Conservation (phyloP, 2,113 vertebrate species). For the Gila orcuttii region DNA sequence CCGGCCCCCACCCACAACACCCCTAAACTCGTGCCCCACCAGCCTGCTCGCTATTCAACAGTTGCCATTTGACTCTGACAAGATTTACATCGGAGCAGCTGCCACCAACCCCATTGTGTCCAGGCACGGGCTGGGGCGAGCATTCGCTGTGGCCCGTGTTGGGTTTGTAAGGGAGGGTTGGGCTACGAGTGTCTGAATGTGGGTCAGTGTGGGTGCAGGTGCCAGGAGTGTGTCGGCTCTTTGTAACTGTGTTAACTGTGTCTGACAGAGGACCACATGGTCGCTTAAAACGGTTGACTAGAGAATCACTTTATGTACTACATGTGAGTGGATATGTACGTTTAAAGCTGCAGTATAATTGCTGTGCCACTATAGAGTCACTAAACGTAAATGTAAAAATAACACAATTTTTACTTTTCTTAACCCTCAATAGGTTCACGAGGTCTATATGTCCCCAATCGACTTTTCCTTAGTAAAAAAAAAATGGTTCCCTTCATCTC, state of each 20-base stretch:
- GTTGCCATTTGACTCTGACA: slow-evolving; percentile 63
- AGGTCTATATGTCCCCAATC: too few species aligned
- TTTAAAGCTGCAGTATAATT: not conserved
- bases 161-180: slow-evolving; percentile 8
- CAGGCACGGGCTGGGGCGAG: slow-evolving; percentile 20
- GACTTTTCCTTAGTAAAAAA: too few species aligned
- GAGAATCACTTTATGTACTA: not conserved
- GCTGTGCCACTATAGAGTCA: not conserved
- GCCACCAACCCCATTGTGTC: slow-evolving; percentile 54
- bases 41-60: slow-evolving; percentile 60
- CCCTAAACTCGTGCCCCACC: not conserved
- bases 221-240: slow-evolving; percentile 37
- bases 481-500: too few species aligned
- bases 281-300: slow-evolving; percentile 7
- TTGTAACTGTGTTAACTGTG: slow-evolving; percentile 49
- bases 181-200: slow-evolving; percentile 12
- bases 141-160: not conserved
- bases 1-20: not conserved
- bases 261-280: slow-evolving; percentile 36
- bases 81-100: slow-evolving; percentile 63
- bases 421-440: too few species aligned
- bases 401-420: not conserved
- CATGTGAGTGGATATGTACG: not conserved
- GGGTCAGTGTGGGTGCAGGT: slow-evolving; percentile 39
- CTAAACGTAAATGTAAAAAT: not conserved